Evolutionary conservation across 2,888 invertebrate species (phyloP), one percentile per base, ranked within the genome.

Genomic region (Sesia bembeciformis): DNA sequence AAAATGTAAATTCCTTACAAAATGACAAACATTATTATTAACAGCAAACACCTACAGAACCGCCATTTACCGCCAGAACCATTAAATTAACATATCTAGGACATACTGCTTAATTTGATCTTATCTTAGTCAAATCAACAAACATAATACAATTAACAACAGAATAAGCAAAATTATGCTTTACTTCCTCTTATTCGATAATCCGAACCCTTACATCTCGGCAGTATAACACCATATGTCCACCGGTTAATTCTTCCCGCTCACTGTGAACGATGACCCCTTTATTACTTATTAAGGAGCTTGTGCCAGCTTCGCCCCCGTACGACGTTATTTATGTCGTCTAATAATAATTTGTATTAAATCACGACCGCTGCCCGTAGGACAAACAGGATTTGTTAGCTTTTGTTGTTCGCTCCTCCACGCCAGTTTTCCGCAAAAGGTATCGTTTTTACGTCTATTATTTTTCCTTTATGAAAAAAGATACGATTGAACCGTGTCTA

Each of bases 331-430:
- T 89, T 88, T 89, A 89, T 88, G 87, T 86, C 74, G 75, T 84
- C 85, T 87, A 89, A 89, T 88, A 89, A 89, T 89, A 88, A 89
- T 89, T 89, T 89, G 89, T 89, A 89, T 88, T 89, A 88, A 89
- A 89, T 89, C 89, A 86, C 86, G 77, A 70, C 70, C 76, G 81
- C 79, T 80, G 78, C 80, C 80, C 78, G 74, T 79, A 73, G 82
- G 82, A 84, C 84, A 84, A 84, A 82, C 83, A 78, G 87, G 84
- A 86, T 87, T 86, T 86, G 86, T 81, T 79, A 75, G 80, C 87
- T 84, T 84, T 89, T 86, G 87, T 87, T 85, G 84, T 81, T 76
- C 69, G 67, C 72, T 40, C 38, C 40, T 46, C 38, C 53, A 38
- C 40, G 65, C 64, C 70, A 69, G 62, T 72, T 70, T 68, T 70